phyloP scores from a whole-genome alignment of 2,113 vertebrate genomes.

The Geococcyx californianus region DNA sequence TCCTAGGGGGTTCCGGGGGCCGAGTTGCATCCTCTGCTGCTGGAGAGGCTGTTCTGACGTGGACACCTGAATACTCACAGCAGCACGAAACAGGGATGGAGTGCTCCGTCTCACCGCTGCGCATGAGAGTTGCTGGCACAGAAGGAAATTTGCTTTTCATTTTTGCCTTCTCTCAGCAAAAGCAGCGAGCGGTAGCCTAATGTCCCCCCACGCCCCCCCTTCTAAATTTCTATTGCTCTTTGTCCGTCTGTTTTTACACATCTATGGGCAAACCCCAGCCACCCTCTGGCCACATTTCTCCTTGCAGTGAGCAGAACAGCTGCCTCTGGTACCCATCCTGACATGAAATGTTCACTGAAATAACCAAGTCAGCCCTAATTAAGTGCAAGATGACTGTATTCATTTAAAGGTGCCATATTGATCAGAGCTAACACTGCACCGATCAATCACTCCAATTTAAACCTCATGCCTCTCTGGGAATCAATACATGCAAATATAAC shows the following conservation, averaged over 20 bases:
- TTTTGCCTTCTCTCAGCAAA: neutral
- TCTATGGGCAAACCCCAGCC: neutral
- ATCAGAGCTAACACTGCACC: neutral
- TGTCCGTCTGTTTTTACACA: neutral
- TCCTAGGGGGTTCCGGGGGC: neutral
- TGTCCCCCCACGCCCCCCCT: neutral
- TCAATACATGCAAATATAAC: neutral
- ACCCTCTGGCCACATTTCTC: neutral
- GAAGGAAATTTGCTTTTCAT: neutral
- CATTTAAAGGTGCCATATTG: constrained; percentile 13
- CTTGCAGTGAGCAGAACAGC: neutral
- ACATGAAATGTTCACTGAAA: neutral
- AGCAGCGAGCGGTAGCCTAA: neutral
- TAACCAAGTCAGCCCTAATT: constrained; percentile 49
- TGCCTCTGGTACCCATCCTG: neutral
- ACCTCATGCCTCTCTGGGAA: neutral
- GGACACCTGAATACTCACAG: too few species aligned
- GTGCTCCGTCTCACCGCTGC: neutral
- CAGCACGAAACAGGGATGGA: rapidly evolving
- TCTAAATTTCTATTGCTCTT: neutral
- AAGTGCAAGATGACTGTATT: constrained; percentile 54
- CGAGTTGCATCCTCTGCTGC: neutral
- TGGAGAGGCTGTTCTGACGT: rapidly evolving
- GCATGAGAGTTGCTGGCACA: rapidly evolving
- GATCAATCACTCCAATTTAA: constrained; percentile 46